These are phyloP conservation scores for Peromyscus polionotus DNA, from an alignment of 2,113 vertebrate species.

Conservation along the genomic window DNA sequence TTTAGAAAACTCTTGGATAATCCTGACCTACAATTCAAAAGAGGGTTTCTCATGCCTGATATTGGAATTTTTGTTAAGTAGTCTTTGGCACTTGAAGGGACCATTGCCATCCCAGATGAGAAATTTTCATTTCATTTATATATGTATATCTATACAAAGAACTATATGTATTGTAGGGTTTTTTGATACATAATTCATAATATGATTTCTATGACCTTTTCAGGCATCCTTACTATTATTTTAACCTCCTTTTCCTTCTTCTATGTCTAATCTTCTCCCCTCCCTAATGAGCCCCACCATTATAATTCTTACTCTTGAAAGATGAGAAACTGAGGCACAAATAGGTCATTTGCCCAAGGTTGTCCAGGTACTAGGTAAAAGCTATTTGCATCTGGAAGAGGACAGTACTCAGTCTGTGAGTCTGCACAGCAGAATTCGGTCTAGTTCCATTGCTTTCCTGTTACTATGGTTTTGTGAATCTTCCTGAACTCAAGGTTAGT, in stretches of 20 bases:
- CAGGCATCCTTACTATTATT: not conserved
- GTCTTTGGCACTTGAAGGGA: not conserved
- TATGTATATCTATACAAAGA: not conserved
- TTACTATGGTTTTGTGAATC: conserved; percentile 53
- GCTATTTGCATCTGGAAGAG: not conserved
- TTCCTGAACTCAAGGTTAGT: conserved; percentile 24
- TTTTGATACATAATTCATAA: not conserved
- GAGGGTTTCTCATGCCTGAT: not conserved
- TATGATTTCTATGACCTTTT: not conserved
- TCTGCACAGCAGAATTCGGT: not conserved
- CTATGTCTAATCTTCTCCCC: too few species aligned
- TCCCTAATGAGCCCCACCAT: not conserved
- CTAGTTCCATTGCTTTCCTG: not conserved
- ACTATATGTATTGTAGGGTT: not conserved
- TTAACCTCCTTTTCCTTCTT: not conserved
- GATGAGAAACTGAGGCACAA: not conserved
- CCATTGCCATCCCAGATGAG: not conserved
- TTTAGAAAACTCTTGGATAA: not conserved
- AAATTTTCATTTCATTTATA: not conserved
- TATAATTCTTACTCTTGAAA: not conserved
- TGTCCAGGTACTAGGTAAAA: not conserved
- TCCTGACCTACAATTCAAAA: not conserved
- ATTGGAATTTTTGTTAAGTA: not conserved
- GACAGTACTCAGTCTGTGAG: too few species aligned
- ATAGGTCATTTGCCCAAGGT: not conserved